A percentile compares a stretch with the other conserved stretches of the same genome.
These are phyloP conservation scores for Engraulis encrasicolus DNA, from an alignment of 2,113 vertebrate genomes.

Conservation along the genomic window DNA sequence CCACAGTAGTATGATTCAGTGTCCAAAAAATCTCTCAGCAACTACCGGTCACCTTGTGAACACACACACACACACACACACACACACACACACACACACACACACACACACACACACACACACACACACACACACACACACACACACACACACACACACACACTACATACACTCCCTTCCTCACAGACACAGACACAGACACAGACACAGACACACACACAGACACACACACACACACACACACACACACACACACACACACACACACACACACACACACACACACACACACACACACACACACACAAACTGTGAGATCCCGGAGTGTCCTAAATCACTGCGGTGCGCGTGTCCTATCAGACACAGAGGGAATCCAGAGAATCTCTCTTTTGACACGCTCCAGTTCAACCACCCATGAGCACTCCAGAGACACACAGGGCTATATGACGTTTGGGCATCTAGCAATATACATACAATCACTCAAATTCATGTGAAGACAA, in stretches of 20 bases:
- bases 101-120: background rate
- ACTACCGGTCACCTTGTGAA: constrained; percentile 40
- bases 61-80: constrained; percentile 41
- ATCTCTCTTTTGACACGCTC: background rate
- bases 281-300: background rate
- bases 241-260: constrained; percentile 26
- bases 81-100: background rate
- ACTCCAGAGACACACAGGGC: constrained; percentile 19
- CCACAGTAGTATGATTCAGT: constrained; percentile 49
- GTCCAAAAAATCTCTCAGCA: constrained; percentile 53
- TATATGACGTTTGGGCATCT: constrained; percentile 35
- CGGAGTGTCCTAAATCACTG: background rate
- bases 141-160: no score
- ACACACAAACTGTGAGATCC: background rate
- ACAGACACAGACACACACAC: constrained; percentile 35
- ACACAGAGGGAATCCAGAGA: background rate
- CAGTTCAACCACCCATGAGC: background rate
- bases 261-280: background rate
- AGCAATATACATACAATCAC: background rate
- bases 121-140: constrained; percentile 10
- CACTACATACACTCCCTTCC: constrained; percentile 44
- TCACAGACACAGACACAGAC: background rate
- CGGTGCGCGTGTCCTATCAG: background rate
- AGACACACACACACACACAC: constrained; percentile 21
- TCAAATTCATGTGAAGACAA: constrained; percentile 4